These are phyloP conservation scores for Hyperoplus lanceolatus DNA, from an alignment of 2,797 vertebrate genomes.

Conservation along the genomic window DNA sequence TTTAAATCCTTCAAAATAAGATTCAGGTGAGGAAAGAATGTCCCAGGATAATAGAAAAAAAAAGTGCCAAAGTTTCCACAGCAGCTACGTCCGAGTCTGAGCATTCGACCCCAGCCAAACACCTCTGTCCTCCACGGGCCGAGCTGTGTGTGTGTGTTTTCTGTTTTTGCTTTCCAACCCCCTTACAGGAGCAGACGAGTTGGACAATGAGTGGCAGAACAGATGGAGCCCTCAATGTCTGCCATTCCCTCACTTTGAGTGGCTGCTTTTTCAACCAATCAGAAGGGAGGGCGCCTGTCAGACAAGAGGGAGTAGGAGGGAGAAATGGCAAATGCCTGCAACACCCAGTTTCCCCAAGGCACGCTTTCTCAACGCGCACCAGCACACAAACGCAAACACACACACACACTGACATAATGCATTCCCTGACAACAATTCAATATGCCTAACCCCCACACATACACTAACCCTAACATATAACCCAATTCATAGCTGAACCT, in stretches of 20 bases:
- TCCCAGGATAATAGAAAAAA: not conserved
- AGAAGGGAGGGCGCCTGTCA: slow-evolving; percentile 39
- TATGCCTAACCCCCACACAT: too few relatives aligned
- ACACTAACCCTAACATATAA: too few relatives aligned
- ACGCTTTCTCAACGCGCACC: slow-evolving; percentile 70
- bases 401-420: too few relatives aligned
- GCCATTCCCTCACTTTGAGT: slow-evolving; percentile 73
- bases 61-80: slow-evolving; percentile 13
- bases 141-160: not conserved
- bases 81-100: slow-evolving; percentile 25
- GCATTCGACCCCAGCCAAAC: slow-evolving; percentile 24
- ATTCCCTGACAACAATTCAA: too few relatives aligned
- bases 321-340: slow-evolving; percentile 66
- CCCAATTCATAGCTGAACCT: too few relatives aligned
- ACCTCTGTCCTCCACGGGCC: slow-evolving; percentile 30
- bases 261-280: slow-evolving; percentile 76
- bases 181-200: slow-evolving; percentile 63
- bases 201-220: slow-evolving; percentile 84
- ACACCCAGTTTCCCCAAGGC: slow-evolving; percentile 75
- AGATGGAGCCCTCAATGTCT: slow-evolving; percentile 87
- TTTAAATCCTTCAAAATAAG: slow-evolving; percentile 40
- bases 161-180: too few relatives aligned
- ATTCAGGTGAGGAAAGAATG: not conserved
- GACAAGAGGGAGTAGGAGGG: slow-evolving; percentile 57
- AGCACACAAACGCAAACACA: not conserved